Conservation (phyloP, 2,797 vertebrate genomes). For the Hafferia zeledoni region DNA sequence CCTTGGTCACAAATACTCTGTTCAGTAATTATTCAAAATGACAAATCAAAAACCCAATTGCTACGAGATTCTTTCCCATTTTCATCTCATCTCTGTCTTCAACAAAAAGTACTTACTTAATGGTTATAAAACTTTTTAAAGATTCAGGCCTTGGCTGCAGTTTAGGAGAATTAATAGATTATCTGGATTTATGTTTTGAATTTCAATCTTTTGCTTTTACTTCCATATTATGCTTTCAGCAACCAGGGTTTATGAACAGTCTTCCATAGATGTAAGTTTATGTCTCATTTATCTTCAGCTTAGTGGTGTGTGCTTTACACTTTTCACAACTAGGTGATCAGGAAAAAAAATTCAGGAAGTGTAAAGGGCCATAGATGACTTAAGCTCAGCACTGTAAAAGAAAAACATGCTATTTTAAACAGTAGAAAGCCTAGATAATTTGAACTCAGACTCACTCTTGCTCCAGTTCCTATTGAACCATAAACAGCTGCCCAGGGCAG, state of each 20-base stretch:
- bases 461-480: conserved; percentile 9
- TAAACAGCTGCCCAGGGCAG: background rate
- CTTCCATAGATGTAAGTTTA: background rate
- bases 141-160: background rate
- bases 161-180: background rate
- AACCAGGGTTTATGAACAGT: background rate
- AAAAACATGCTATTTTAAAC: background rate
- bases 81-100: background rate
- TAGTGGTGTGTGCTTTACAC: accelerated
- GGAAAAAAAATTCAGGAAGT: background rate
- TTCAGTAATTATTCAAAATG: background rate
- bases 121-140: background rate
- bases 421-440: background rate
- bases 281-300: background rate
- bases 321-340: background rate
- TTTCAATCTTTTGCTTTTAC: background rate
- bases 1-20: background rate
- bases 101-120: background rate
- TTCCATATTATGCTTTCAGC: background rate
- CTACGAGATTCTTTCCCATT: background rate
- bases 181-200: background rate
- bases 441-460: background rate
- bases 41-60: background rate
- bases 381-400: background rate
- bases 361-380: background rate